phyloP scores from a whole-genome alignment of 1,140 invertebrate genomes.

The Hypothenemus hampei region DNA sequence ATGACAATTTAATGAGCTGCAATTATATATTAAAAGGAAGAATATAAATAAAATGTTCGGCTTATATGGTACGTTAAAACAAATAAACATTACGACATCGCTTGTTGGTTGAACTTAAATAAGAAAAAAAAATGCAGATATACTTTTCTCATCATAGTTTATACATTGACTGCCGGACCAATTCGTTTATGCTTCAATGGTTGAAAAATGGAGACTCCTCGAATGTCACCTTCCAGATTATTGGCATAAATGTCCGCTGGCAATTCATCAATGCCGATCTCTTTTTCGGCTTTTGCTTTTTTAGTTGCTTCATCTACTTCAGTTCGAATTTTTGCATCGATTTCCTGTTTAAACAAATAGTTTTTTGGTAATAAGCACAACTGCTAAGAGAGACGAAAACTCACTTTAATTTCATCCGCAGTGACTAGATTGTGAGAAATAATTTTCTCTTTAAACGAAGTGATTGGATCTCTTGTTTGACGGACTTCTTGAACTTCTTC shows the following conservation, averaged over 20 bases:
- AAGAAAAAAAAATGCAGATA: too few species aligned
- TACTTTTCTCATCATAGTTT: too few species aligned
- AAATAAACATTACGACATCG: too few species aligned
- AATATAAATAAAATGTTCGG: too few species aligned
- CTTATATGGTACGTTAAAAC: too few species aligned
- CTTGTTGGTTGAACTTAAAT: too few species aligned
- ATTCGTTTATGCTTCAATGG: constrained; percentile 36
- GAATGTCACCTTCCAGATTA: constrained; percentile 52
- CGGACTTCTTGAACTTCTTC: constrained; percentile 88
- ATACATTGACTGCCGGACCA: constrained; percentile 37
- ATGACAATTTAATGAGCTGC: too few species aligned
- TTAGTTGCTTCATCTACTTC: constrained; percentile 82
- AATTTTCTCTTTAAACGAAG: constrained; percentile 69
- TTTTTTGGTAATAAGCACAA: too few species aligned
- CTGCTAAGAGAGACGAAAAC: neutral
- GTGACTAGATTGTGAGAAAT: constrained; percentile 49
- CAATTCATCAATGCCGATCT: constrained; percentile 67
- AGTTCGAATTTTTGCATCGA: constrained; percentile 78
- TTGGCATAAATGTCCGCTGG: constrained; percentile 81
- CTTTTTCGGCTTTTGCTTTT: constrained; percentile 44
- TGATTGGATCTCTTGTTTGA: constrained; percentile 84
- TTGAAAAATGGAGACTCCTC: constrained; percentile 35
- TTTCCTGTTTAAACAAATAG: constrained; percentile 58
- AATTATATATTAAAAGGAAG: too few species aligned
- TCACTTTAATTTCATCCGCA: constrained; percentile 57